Evolutionary conservation across 2,888 invertebrate genomes (phyloP), one percentile per base, ranked within the genome.

Genomic region (Notocelia uddmanniana): DNA sequence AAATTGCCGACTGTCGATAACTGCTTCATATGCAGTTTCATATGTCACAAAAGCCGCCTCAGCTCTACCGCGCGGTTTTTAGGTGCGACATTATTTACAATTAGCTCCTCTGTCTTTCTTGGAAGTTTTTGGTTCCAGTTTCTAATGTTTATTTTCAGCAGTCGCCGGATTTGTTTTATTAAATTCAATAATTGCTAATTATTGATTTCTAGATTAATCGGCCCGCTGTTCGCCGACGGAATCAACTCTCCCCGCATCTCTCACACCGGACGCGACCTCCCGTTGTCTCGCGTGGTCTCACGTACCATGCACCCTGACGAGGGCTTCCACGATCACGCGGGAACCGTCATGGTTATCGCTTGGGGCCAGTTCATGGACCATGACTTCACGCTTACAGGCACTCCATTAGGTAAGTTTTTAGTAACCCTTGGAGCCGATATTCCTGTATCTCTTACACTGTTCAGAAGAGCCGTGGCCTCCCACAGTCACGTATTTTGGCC

Each of bases 301-400:
- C 95, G 98, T 66, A 97, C 97, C 50, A 97, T 98, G 96, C 98
- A 98, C 89, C 97, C 98, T 48, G 98, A 98, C 83, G 97, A 98
- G 78, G 98, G 98, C 52, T 98, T 96, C 94, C 98, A 98, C 86
- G 98, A 98, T 89, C 98, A 98, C 89, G 98, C 98, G 34, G 98
- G 98, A 66, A 98, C 98, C 37, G 97, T 98, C 80, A 97, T 98
- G 97, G 96, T 98, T 72, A 97, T 97, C 79, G 98, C 98, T 70
- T 98, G 98, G 98, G 98, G 98, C 80, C 98, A 98, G 91, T 98
- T 98, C 91, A 97, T 98, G 96, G 98, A 98, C 90, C 98, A 98
- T 93, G 98, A 98, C 89, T 97, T 97, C 81, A 98, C 98, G 6
- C 95, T 98, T 50, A 98, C 98, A 69, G 98, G 95, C 77, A 98